phyloP scores from a whole-genome alignment of 2,888 invertebrate species.

The Conistra vaccinii region DNA sequence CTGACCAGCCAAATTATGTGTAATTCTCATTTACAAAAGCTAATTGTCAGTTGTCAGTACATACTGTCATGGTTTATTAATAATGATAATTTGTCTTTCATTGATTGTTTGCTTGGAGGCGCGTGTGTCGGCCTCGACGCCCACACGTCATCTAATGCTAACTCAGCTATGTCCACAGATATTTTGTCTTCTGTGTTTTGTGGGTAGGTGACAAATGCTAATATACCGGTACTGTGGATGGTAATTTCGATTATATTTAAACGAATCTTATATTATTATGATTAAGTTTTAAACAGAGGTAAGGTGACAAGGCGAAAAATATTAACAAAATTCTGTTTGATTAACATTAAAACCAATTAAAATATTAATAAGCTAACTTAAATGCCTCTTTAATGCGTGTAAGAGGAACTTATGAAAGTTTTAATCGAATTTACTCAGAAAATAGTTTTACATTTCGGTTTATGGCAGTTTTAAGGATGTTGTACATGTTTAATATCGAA shows the following conservation, averaged over 20 bases:
- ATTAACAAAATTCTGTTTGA: too few species aligned
- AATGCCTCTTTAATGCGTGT: constrained; percentile 15
- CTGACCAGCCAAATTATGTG: neutral
- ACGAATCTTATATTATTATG: too few species aligned
- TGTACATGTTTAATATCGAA: constrained; percentile 36
- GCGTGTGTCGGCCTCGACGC: constrained; percentile 79
- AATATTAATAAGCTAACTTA: neutral
- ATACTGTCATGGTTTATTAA: constrained; percentile 56
- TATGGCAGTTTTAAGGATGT: constrained; percentile 40
- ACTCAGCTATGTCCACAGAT: constrained; percentile 55
- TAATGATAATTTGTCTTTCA: constrained; percentile 82
- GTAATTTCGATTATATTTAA: constrained; percentile 4
- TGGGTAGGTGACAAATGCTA: constrained; percentile 68
- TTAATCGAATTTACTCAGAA: constrained; percentile 37
- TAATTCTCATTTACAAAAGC: constrained; percentile 16
- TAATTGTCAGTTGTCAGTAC: constrained; percentile 38
- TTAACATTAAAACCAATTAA: too few species aligned
- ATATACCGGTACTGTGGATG: constrained; percentile 42
- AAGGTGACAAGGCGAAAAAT: too few species aligned
- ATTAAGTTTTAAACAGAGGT: too few species aligned
- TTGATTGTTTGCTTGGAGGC: constrained; percentile 82
- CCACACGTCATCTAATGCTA: constrained; percentile 76
- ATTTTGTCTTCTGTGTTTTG: constrained; percentile 44
- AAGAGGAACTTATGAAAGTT: constrained; percentile 41
- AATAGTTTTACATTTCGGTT: constrained; percentile 39